Base-by-base conservation (phyloP, 1,140 invertebrate genomes). In the Branchinecta lynchi region DNA sequence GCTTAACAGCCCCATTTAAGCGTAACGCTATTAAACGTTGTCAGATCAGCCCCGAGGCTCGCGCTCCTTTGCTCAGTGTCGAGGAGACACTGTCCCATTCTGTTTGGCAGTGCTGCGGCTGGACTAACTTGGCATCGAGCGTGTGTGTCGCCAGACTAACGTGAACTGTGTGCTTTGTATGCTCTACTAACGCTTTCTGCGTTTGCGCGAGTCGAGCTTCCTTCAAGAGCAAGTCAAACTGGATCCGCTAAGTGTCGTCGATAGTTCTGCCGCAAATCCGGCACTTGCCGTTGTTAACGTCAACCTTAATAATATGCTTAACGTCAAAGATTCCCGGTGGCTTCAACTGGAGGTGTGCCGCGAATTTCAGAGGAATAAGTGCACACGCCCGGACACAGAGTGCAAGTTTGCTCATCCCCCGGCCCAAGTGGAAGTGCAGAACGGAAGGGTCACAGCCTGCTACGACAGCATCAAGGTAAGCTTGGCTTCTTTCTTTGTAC, bases 381-480 rank as follows among this genome's bases (percentile, higher is more conserved):
- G 97, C 82, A 93, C 94, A 74, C 87, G 97, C 76, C 89, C 93
- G 46, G 96, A 99, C 84, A 93, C 90, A 74, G 96, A 99, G 82
- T 99, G 96, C 87, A 99, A 99, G 85, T 99, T 98, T 81, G 97
- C 96, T 73, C 97, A 99, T 86, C 97, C 97, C 66, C 94, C 95
- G 69, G 87, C 93, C 75, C 96, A 98, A 82, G 96, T 99, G 75
- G 97, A 99, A 84, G 93, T 99, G 75, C 96, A 98, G 84, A 99
- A 99, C 83, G 97, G 97, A 80, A 86, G 96, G 77, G 97, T 99
- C 76, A 98, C 95, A 73, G 96, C 97, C 74, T 99, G 97, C 85
- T 99, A 98, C 86, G 97, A 99, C 84, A 97, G 93, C 81, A 99
- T 99, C 81, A 99, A 99, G 94, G 97, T 99, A 84, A 85, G 87